Evolutionary conservation across 2,888 invertebrate species (phyloP).

Genomic region (Pseudococcus jackbeardsleyi): DNA sequence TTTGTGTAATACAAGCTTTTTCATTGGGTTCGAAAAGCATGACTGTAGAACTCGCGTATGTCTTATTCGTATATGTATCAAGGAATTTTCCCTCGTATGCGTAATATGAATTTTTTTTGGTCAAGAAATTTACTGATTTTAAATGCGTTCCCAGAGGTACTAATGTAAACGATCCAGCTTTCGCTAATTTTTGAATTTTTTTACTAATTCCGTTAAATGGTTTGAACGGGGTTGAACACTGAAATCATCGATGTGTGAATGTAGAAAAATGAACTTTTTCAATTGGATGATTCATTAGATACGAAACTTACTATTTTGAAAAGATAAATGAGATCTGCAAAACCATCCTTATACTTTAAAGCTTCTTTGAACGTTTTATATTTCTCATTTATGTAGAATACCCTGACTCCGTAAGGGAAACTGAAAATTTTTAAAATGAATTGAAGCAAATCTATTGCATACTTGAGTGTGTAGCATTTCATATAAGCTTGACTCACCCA

Average conservation of each 20-base stretch:
- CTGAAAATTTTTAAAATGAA: neutral
- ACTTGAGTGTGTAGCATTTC: neutral
- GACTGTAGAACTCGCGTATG: neutral
- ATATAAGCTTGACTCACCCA: too few species aligned
- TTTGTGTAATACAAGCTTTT: neutral
- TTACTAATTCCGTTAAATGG: neutral
- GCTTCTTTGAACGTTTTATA: neutral
- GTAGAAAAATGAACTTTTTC: too few species aligned
- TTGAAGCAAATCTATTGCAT: neutral
- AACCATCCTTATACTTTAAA: neutral
- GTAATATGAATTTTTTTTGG: neutral
- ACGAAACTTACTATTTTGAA: neutral
- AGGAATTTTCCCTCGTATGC: neutral
- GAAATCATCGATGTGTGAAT: neutral
- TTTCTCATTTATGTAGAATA: neutral
- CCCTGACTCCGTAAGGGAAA: neutral
- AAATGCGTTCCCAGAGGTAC: neutral
- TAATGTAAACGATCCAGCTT: neutral
- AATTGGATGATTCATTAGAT: too few species aligned
- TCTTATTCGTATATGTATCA: neutral
- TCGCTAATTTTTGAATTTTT: neutral
- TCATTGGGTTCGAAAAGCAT: neutral
- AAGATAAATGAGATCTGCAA: neutral
- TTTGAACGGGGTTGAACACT: neutral
- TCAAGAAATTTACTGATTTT: neutral